Conservation (phyloP, 2,888 invertebrate genomes). For the Sinodicranocentrus sp. region DNA sequence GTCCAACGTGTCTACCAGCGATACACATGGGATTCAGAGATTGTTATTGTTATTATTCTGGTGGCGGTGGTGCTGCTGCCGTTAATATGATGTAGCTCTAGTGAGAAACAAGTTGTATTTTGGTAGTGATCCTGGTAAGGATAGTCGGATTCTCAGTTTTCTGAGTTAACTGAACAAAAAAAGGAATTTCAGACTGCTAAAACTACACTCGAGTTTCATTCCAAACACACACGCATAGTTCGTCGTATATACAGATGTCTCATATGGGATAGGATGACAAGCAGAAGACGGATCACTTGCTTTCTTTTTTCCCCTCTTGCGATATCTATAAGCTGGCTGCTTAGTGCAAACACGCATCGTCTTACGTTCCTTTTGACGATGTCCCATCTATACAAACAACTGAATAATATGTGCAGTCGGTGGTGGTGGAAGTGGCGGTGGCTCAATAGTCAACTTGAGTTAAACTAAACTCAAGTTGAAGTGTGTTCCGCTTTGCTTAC, state of each 20-base stretch:
- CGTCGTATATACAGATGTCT: conserved; percentile 71
- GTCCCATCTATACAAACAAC: conserved; percentile 2
- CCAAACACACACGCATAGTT: conserved; percentile 15
- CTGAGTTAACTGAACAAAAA: conserved; percentile 21
- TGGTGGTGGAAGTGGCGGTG: conserved; percentile 9
- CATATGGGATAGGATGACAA: conserved; percentile 75
- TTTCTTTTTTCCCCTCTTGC: conserved; percentile 52
- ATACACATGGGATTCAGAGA: conserved; percentile 12
- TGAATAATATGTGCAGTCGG: background rate
- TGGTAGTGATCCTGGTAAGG: conserved; percentile 8
- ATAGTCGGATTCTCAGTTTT: conserved; percentile 23
- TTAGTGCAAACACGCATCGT: conserved; percentile 25
- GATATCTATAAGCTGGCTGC: conserved; percentile 1
- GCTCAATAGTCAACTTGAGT: conserved; percentile 19
- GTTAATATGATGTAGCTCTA: background rate
- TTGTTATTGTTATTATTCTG: conserved; percentile 20
- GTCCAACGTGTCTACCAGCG: conserved; percentile 13
- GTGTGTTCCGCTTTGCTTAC: background rate
- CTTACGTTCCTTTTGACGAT: background rate
- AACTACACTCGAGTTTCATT: conserved; percentile 35
- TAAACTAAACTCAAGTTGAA: conserved; percentile 37
- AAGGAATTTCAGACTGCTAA: conserved; percentile 17
- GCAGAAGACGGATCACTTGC: conserved; percentile 76
- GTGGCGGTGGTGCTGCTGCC: background rate
- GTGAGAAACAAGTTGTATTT: conserved; percentile 13